phyloP scores from a whole-genome alignment of 2,113 vertebrate genomes.

The Ageneiosus marmoratus region DNA sequence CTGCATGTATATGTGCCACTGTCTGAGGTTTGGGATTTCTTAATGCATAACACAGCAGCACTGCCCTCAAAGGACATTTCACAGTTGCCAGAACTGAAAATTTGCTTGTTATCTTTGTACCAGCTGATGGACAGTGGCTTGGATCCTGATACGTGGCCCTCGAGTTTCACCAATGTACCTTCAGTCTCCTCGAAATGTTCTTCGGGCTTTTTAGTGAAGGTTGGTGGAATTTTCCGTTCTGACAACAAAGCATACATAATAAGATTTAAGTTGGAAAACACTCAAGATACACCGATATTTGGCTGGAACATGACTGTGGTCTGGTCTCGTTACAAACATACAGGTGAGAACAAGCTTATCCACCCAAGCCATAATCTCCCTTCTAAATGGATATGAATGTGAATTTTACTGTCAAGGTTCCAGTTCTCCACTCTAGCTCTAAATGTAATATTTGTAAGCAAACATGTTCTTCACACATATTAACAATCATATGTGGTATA shows the following conservation, averaged over 20 bases:
- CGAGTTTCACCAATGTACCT: slow-evolving; percentile 85
- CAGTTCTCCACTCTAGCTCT: slow-evolving; percentile 89
- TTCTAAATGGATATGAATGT: not conserved
- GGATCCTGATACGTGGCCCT: slow-evolving; percentile 85
- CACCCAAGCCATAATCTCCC: slow-evolving; percentile 76
- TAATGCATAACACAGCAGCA: slow-evolving; percentile 75
- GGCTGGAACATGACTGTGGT: slow-evolving; percentile 73
- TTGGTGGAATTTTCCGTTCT: slow-evolving; percentile 88
- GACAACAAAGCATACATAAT: slow-evolving; percentile 51
- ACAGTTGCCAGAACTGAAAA: slow-evolving; percentile 75
- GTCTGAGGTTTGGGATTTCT: slow-evolving; percentile 69
- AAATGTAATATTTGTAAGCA: slow-evolving; percentile 76
- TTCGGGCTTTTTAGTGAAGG: slow-evolving; percentile 87
- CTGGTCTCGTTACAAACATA: slow-evolving; percentile 82
- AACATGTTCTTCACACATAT: slow-evolving; percentile 8
- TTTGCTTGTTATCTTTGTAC: slow-evolving; percentile 84
- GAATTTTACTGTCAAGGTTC: slow-evolving; percentile 72
- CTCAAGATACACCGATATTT: slow-evolving; percentile 64
- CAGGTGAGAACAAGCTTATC: slow-evolving; percentile 72
- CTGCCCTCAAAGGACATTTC: slow-evolving; percentile 87
- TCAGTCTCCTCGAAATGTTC: slow-evolving; percentile 84
- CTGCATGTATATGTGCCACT: slow-evolving; percentile 84
- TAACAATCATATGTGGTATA: not conserved
- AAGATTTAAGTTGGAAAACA: not conserved
- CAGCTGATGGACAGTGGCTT: slow-evolving; percentile 85